A percentile compares a stretch with the other conserved stretches of the same genome.
phyloP scores from a whole-genome alignment of 2,113 vertebrate genomes.

The Chaetodon auriga region DNA sequence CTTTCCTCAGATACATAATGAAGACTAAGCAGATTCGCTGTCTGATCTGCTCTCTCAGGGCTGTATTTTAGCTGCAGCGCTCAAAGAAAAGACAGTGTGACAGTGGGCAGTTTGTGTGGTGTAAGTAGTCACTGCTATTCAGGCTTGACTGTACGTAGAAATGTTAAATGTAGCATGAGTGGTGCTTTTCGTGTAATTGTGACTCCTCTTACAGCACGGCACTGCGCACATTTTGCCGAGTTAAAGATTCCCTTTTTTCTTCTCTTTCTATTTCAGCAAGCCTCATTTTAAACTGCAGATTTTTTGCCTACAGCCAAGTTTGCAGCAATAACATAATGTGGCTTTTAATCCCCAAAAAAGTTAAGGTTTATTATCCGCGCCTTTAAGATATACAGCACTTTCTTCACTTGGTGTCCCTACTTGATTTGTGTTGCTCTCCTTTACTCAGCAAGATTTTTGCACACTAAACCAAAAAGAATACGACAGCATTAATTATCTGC shows the following conservation, averaged over 20 bases:
- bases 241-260: too few relatives aligned
- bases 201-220: background rate
- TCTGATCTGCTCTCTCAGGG: too few relatives aligned
- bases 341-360: background rate
- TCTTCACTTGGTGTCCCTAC: background rate
- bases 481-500: too few relatives aligned
- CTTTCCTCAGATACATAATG: background rate
- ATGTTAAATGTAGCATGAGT: background rate
- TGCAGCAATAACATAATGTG: background rate
- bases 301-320: background rate
- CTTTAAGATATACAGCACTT: background rate
- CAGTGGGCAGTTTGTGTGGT: background rate
- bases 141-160: background rate
- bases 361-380: constrained; percentile 1
- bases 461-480: too few relatives aligned
- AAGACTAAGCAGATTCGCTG: background rate
- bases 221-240: too few relatives aligned
- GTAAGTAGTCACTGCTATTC: background rate
- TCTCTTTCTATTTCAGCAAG: background rate
- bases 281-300: background rate
- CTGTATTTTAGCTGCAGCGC: too few relatives aligned
- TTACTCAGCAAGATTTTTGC: too few relatives aligned
- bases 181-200: background rate
- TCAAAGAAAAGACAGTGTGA: background rate
- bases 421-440: too few relatives aligned